Evolutionary conservation across 2,888 invertebrate species (phyloP).

Genomic region (Epinotia ramella): DNA sequence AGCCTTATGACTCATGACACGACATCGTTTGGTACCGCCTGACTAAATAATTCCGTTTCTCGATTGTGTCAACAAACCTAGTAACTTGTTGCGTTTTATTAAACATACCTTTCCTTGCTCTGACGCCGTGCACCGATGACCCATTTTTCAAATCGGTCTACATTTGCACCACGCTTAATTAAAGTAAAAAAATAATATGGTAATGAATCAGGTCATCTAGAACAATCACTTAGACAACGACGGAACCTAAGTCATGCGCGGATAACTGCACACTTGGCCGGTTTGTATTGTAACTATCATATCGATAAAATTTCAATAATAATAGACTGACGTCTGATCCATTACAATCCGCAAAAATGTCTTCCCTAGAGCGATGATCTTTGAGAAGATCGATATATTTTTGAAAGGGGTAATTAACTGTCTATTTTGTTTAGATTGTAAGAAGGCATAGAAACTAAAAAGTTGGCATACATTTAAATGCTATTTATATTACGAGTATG

Average conservation of each 20-base stretch:
- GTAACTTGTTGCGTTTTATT: not conserved
- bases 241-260: not conserved
- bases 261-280: not conserved
- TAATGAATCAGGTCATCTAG: not conserved
- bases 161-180: not conserved
- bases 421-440: too few species aligned
- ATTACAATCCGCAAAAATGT: not conserved
- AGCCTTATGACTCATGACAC: conserved; percentile 3
- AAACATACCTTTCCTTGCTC: not conserved
- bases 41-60: not conserved
- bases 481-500: conserved; percentile 6
- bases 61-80: not conserved
- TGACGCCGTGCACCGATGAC: not conserved
- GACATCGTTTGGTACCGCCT: not conserved
- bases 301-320: not conserved
- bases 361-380: too few species aligned
- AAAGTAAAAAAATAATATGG: not conserved
- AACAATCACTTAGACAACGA: not conserved
- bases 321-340: not conserved
- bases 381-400: too few species aligned
- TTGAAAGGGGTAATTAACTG: too few species aligned
- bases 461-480: not conserved
- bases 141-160: not conserved
- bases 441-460: not conserved
- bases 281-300: not conserved